Base-by-base conservation (phyloP, 2,113 vertebrate species). In the Elephas maximus region DNA sequence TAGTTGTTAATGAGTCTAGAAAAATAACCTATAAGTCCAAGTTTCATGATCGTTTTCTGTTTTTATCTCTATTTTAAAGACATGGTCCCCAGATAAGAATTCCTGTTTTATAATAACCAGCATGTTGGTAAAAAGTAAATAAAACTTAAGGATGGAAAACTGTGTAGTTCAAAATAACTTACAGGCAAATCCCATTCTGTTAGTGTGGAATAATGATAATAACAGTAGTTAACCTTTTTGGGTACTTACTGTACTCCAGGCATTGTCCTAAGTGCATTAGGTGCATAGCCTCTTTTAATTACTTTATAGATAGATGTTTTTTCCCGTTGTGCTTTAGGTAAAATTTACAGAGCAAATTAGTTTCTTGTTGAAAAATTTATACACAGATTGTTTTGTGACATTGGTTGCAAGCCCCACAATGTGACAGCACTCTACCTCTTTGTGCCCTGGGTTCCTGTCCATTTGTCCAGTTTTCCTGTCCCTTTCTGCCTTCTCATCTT, bases 81-180 rank as follows among this genome's bases (percentile, higher is more conserved):
- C 41, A 8, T 87, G 30, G 62, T 87, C 45, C 28, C n/a, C 17
- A 62, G 8, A 44, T 93, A 89, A 62, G 17, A 97, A 82, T 93
- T 97, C 6, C n/a, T 94, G 1, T 91, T 97, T 1, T 87, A 6
- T 94, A 94, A 33, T 83, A 77, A 57, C 4, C 17, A 79, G 33
- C 71, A 80, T 84, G 6, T 45, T 94, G 14, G 28, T 82, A 67
- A 33, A 88, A 44, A 28, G 14, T 94, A 86, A 71, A 74, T 33
- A 96, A 63, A 92, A 74, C 30, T 18, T 96, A 79, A 82, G 51
- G 23, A 44, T n/a, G 53, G 67, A 91, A 91, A 86, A 78, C 26
- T 2, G 17, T 96, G 96, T 91, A 80, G 12, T 24, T 95, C 20
- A 82, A 90, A 83, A 65, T 94, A 69, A 17, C 60, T 26, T 78